Evolutionary conservation across 1,140 invertebrate genomes (phyloP), one percentile per base, ranked within the genome.

Genomic region (Polyergus mexicanus): DNA sequence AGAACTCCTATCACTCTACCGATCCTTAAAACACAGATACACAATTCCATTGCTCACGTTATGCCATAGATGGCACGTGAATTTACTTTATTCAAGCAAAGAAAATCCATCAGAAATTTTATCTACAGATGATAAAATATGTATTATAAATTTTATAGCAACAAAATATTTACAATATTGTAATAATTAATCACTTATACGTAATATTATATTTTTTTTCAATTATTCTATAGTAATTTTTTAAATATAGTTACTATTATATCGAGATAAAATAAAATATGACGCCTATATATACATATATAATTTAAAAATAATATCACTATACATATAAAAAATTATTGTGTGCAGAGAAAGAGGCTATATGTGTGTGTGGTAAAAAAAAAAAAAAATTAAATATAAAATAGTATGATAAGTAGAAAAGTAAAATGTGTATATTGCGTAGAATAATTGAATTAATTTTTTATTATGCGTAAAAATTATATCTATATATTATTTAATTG

Each of bases 51-150:
- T 66, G 8, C 11, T 38, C n/a, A 54, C 13, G 28, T 16, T 51
- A 7, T 25, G 51, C 28, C 22, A 0, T 66, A 78, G 75, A 78
- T 78, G 75, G 75, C 75, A 66, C 2, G 28, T 66, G 28, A 13
- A 78, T 78, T 35, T 60, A 78, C 44, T 78, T 78, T 66, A 66
- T 47, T 63, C 41, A 16, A 0, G 11, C 13, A 51, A 35, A 47
- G n/a, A 35, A 35, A 51, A 16, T 77, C 62, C 38, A 78, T 25
- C 60, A 47, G 8, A 51, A 51, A 51, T 35, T 77, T 63, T 78
- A 78, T 35, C 75, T 35, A 51, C 60, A 25, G 47, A 78, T 25
- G 75, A n/a, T 78, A 78, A 22, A 22, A 11, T n/a, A 35, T 32
- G 6, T 4, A 13, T 32, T 6, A 38, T 22, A 66, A 78, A 54